Percentiles rank a stretch among this genome's conserved stretches.
These are phyloP conservation scores for Tympanuchus pallidicinctus DNA, from an alignment of 2,113 vertebrate genomes.

Conservation along the genomic window DNA sequence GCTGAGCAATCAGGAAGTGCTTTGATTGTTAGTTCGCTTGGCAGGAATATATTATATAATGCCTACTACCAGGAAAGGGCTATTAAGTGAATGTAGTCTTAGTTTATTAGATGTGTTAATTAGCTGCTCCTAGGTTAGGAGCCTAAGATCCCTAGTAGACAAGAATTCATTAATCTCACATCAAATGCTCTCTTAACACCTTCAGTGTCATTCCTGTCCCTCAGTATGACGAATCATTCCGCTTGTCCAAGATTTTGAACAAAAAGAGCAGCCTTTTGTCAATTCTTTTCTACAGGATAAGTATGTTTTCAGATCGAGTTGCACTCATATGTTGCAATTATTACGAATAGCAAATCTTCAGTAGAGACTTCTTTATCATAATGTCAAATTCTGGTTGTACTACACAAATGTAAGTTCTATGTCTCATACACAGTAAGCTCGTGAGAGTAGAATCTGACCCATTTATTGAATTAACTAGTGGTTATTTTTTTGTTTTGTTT, in stretches of 20 bases:
- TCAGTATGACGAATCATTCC: neutral
- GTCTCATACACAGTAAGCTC: neutral
- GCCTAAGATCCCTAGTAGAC: neutral
- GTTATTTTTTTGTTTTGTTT: neutral
- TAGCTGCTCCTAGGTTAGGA: neutral
- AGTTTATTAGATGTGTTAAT: neutral
- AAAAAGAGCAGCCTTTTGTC: neutral
- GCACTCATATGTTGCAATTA: neutral
- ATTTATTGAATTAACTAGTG: neutral
- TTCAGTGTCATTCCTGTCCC: rapidly evolving
- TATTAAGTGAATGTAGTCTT: neutral
- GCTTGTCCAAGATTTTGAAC: neutral
- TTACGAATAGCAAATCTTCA: neutral
- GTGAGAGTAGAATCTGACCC: neutral
- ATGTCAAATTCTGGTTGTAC: neutral
- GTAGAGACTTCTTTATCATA: neutral
- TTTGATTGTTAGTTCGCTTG: neutral
- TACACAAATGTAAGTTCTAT: neutral
- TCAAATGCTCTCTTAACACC: neutral
- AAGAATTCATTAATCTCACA: neutral
- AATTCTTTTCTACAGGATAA: neutral
- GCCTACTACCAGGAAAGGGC: neutral
- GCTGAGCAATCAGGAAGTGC: neutral
- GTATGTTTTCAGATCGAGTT: neutral
- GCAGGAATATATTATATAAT: neutral